These are phyloP conservation scores for Pristionchus exspectatus DNA, from an alignment of 2,888 invertebrate species.

Conservation along the genomic window DNA sequence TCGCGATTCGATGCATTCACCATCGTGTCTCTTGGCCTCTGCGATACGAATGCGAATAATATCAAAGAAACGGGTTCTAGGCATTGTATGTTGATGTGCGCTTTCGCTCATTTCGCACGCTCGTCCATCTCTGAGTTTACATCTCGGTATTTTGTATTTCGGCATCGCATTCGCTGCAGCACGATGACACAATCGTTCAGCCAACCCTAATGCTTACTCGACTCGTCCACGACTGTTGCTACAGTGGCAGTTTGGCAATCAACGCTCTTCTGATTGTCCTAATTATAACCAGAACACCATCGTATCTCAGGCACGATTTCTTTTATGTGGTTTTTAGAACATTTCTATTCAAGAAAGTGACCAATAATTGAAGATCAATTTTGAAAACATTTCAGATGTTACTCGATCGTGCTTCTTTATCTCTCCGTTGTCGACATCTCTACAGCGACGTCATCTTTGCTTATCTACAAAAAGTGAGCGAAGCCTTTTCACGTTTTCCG, in stretches of 20 bases:
- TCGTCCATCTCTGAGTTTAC: too few relatives aligned
- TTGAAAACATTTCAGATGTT: not conserved
- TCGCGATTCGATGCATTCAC: too few relatives aligned
- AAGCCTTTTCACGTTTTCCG: too few relatives aligned
- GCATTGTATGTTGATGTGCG: too few relatives aligned
- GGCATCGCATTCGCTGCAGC: too few relatives aligned
- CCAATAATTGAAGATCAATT: too few relatives aligned
- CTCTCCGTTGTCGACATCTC: not conserved
- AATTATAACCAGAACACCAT: not conserved
- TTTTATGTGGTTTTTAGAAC: not conserved
- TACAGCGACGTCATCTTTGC: not conserved
- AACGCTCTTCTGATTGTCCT: not conserved
- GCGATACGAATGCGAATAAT: too few relatives aligned
- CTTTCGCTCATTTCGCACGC: too few relatives aligned
- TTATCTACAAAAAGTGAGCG: not conserved
- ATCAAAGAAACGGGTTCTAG: too few relatives aligned
- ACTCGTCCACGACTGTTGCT: not conserved
- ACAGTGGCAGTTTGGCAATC: not conserved
- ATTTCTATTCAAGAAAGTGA: not conserved
- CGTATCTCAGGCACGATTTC: not conserved
- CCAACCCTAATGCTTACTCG: not conserved
- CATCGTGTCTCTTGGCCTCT: too few relatives aligned
- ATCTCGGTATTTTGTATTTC: too few relatives aligned
- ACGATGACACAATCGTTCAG: too few relatives aligned
- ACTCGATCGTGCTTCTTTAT: not conserved